phyloP scores from a whole-genome alignment of 2,113 vertebrate genomes.

The Eulemur rufifrons region DNA sequence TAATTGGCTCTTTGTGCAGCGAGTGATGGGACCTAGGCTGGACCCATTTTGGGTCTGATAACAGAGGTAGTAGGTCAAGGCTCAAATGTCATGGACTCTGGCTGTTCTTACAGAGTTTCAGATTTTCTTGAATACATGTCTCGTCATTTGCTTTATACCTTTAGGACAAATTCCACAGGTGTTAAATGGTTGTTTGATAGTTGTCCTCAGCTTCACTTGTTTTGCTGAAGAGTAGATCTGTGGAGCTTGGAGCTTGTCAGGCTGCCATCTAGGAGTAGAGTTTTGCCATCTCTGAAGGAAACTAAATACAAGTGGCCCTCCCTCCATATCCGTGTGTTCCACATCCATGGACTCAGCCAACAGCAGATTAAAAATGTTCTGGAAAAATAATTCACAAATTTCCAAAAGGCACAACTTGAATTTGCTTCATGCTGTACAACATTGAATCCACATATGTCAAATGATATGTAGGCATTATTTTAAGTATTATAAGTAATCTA shows the following conservation, averaged over 20 bases:
- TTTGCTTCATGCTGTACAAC: not conserved
- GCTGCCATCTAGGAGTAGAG: not conserved
- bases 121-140: not conserved
- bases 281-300: not conserved
- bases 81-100: not conserved
- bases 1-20: no score
- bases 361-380: not conserved
- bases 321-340: not conserved
- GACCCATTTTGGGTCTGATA: no score
- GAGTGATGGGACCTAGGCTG: no score
- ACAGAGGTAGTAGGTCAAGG: not conserved
- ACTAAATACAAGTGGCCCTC: not conserved
- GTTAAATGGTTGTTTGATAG: not conserved
- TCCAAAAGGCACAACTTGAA: not conserved
- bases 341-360: not conserved
- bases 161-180: not conserved
- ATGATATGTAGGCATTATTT: not conserved
- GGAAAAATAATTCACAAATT: not conserved
- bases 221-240: not conserved
- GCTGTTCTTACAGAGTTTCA: not conserved
- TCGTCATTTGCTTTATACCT: not conserved
- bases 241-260: not conserved
- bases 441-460: not conserved
- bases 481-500: not conserved
- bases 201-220: not conserved